phyloP scores from a whole-genome alignment of 1,140 invertebrate species.

The Papilio polytes region DNA sequence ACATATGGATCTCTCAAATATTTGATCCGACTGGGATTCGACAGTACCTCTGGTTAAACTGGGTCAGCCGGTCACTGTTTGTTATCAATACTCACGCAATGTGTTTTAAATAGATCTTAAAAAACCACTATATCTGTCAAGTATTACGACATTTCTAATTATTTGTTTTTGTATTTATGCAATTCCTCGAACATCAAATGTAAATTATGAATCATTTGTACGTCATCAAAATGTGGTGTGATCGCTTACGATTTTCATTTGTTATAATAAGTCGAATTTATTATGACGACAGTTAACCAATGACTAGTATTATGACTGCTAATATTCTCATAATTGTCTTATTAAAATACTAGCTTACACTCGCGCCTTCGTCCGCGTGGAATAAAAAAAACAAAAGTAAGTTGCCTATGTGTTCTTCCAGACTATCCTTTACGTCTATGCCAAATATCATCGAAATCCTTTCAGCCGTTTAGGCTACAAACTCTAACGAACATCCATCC shows the following conservation, averaged over 20 bases:
- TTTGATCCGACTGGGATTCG: background rate
- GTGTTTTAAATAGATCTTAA: conserved; percentile 6
- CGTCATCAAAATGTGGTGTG: background rate
- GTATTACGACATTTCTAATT: conserved; percentile 19
- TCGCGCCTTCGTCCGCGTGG: too few species aligned
- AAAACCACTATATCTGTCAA: background rate
- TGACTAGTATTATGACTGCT: too few species aligned
- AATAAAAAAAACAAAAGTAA: too few species aligned
- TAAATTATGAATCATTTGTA: conserved; percentile 1
- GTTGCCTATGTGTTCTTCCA: too few species aligned
- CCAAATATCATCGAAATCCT: too few species aligned
- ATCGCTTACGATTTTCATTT: background rate
- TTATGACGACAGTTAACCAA: background rate
- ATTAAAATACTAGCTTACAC: too few species aligned
- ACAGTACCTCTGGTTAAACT: background rate
- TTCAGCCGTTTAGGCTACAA: too few species aligned
- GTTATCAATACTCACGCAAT: conserved; percentile 9
- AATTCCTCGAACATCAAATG: background rate
- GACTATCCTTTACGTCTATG: too few species aligned
- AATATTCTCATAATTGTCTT: too few species aligned
- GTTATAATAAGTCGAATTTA: background rate
- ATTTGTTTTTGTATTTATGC: background rate
- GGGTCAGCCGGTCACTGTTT: conserved; percentile 14
- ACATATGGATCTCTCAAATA: background rate
- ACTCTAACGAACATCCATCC: too few species aligned